phyloP scores from a whole-genome alignment of 2,797 vertebrate species.

The Taenioides sp. region DNA sequence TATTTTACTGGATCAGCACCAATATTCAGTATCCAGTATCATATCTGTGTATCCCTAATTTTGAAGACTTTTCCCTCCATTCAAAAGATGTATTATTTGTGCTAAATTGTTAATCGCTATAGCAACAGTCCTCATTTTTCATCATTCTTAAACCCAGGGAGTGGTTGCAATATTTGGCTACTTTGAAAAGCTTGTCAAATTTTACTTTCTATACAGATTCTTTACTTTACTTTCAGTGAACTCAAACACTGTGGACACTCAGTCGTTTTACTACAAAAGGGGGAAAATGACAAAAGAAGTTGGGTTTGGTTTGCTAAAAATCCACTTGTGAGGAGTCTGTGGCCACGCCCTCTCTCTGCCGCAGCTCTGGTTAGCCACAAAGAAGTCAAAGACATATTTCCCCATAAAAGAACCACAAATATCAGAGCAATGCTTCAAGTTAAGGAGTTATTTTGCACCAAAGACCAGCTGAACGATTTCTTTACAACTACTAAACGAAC shows the following conservation, averaged over 20 bases:
- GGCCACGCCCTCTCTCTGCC: constrained; percentile 5
- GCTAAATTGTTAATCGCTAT: too few species aligned
- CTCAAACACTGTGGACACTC: not conserved
- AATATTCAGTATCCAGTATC: too few species aligned
- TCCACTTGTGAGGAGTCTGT: not conserved
- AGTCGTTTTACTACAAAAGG: not conserved
- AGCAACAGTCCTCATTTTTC: too few species aligned
- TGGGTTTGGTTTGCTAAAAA: constrained; percentile 5
- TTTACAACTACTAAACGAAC: not conserved
- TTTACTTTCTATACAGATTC: too few species aligned
- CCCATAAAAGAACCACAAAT: constrained; percentile 1
- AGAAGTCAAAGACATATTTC: constrained; percentile 14
- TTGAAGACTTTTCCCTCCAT: too few species aligned
- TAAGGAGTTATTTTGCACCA: not conserved
- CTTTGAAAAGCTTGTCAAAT: not conserved
- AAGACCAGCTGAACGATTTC: not conserved
- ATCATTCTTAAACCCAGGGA: too few species aligned
- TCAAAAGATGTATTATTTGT: too few species aligned
- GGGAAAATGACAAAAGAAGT: constrained; percentile 6
- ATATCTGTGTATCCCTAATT: too few species aligned
- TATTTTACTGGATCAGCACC: too few species aligned
- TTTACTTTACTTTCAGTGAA: not conserved
- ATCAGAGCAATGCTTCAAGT: not conserved
- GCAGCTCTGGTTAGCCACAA: constrained; percentile 2
- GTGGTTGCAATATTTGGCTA: not conserved